Percentiles rank a stretch among this genome's conserved stretches.
phyloP scores from a whole-genome alignment of 2,797 vertebrate genomes.

The Cossypha heuglini region DNA sequence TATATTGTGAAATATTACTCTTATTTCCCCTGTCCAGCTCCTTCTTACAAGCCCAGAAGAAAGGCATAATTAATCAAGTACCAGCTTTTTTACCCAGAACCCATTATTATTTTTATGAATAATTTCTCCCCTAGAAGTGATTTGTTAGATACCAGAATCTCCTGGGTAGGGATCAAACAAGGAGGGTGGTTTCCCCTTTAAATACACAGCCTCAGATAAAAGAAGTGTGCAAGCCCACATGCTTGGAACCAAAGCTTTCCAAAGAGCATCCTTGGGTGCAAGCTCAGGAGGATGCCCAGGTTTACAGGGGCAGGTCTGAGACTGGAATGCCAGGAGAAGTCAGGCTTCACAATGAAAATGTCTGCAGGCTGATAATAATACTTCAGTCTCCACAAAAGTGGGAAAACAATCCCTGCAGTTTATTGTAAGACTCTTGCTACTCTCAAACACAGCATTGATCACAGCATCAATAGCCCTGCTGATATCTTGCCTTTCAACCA shows the following conservation, averaged over 20 bases:
- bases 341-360: background rate
- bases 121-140: background rate
- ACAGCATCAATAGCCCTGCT: background rate
- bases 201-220: background rate
- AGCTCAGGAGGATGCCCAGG: background rate
- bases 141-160: background rate
- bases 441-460: background rate
- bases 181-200: background rate
- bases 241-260: background rate
- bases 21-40: background rate
- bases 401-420: background rate
- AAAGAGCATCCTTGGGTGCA: background rate
- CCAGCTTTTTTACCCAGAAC: background rate
- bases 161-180: background rate
- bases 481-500: background rate
- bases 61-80: background rate
- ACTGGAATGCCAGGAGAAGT: background rate
- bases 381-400: background rate
- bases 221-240: background rate
- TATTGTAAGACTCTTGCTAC: background rate
- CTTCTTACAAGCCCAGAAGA: background rate
- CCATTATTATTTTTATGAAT: constrained; percentile 2
- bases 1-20: background rate
- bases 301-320: background rate
- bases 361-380: background rate